Conservation (phyloP, 2,113 vertebrate genomes). For the Antigone vipio region DNA sequence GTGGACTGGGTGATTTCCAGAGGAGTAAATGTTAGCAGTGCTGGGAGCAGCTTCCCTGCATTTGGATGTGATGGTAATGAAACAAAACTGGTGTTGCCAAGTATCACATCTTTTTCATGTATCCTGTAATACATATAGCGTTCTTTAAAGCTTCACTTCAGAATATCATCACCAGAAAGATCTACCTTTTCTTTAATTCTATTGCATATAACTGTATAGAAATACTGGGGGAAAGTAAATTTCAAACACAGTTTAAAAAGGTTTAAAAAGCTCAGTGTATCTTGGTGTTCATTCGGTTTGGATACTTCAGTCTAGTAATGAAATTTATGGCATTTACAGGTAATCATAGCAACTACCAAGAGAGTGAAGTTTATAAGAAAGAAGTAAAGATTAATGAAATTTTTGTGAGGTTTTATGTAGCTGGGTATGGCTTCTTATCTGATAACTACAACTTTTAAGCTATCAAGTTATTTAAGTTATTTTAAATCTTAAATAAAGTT, state of each 20-base stretch:
- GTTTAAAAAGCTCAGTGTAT: neutral
- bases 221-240: neutral
- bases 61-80: neutral
- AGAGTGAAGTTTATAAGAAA: neutral
- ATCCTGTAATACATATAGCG: neutral
- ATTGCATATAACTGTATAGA: neutral
- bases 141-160: neutral
- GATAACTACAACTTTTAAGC: neutral
- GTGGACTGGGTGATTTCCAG: neutral
- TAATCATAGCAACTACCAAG: neutral
- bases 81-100: neutral
- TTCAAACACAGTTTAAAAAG: neutral
- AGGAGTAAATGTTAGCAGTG: constrained; percentile 15
- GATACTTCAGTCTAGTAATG: neutral
- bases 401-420: neutral
- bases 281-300: neutral
- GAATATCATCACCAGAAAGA: neutral
- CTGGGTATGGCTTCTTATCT: neutral
- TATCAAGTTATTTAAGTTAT: neutral
- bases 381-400: neutral
- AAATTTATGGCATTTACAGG: neutral
- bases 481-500: neutral
- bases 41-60: constrained; percentile 1
- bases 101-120: neutral
- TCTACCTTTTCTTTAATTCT: neutral